A percentile compares a stretch with the other conserved stretches of the same genome.
Conservation (phyloP, 2,113 vertebrate species). For the Thamnophis sirtalis region DNA sequence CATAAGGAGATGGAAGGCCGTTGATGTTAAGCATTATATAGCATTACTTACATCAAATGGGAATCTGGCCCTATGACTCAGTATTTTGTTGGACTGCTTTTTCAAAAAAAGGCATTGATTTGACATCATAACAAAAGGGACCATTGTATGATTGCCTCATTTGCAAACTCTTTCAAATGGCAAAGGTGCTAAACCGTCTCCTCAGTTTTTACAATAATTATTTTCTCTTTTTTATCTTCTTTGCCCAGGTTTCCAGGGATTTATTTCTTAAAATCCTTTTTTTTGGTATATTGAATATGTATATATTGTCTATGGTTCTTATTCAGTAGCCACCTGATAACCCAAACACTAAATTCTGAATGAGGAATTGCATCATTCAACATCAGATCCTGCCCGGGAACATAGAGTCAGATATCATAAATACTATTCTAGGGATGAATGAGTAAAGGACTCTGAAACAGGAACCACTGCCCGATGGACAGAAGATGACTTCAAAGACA, state of each 20-base stretch:
- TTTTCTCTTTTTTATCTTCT: conserved; percentile 26
- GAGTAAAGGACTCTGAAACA: not conserved
- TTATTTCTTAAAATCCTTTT: not conserved
- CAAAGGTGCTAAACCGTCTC: conserved; percentile 18
- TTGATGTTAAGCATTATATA: not conserved
- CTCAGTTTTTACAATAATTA: conserved; percentile 23
- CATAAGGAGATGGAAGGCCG: no score
- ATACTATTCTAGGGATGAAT: not conserved
- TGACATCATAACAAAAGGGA: not conserved
- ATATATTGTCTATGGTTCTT: not conserved
- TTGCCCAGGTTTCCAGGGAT: not conserved
- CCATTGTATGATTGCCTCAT: not conserved
- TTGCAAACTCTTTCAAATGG: not conserved
- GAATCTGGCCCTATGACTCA: conserved; percentile 26
- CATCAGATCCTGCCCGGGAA: not conserved
- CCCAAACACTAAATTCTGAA: not conserved
- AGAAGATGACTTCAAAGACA: not conserved
- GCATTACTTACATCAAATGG: not conserved
- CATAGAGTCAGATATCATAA: not conserved
- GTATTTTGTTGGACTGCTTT: not conserved
- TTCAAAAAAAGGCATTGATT: not conserved
- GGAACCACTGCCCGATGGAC: no score
- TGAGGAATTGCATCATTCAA: not conserved
- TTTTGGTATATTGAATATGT: not conserved
- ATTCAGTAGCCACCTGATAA: not conserved